Evolutionary conservation across 1,140 invertebrate genomes (phyloP), one percentile per base, ranked within the genome.

Genomic region (Drosophila prosaltans): DNA sequence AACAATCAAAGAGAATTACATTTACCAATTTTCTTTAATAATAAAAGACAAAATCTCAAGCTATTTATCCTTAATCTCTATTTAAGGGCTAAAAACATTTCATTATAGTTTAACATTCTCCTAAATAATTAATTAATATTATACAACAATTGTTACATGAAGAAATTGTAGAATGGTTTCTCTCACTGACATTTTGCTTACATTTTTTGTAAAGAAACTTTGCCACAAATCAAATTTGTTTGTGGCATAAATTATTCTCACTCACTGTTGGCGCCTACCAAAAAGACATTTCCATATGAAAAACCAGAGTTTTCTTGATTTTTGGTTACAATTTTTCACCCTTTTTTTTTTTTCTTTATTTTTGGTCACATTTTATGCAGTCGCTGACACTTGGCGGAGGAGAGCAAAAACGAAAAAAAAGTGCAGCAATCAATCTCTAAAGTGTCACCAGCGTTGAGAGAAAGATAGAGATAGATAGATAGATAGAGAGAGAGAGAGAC

Each of bases 221-320:
- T 59, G 57, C 54, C 48, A 69, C 55, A 72, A 81, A 78, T 72
- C 62, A 55, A 41, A 55, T 48, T 68, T 64, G 54, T 48, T 55
- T 65, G 64, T 72, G 71, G 83, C 77, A 86, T 80, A 86, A 83
- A 86, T 86, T 83, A 80, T 83, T 81, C 77, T 69, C 67, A 60
- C 65, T 64, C 72, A 51, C 45, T 89, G 16, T 16, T 16, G 83
- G 83, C 83, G 83, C 83, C 84, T 81, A 88, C 67, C 76, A 89
- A 74, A 51, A 64, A 64, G 59, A 32, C 57, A 58, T 39, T 36
- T 58, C 16, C 55, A 58, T 55, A 28, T 32, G 28, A 2, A 54
- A 54, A 54, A 57, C 30, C 36, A 39, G 36, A 40, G 36, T 39
- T 39, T 51, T 51, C 45, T 26, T 51, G 36, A 40, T 36, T 59